Evolutionary conservation across 2,113 vertebrate genomes (phyloP).

Genomic region (Lagenorhynchus albirostris): DNA sequence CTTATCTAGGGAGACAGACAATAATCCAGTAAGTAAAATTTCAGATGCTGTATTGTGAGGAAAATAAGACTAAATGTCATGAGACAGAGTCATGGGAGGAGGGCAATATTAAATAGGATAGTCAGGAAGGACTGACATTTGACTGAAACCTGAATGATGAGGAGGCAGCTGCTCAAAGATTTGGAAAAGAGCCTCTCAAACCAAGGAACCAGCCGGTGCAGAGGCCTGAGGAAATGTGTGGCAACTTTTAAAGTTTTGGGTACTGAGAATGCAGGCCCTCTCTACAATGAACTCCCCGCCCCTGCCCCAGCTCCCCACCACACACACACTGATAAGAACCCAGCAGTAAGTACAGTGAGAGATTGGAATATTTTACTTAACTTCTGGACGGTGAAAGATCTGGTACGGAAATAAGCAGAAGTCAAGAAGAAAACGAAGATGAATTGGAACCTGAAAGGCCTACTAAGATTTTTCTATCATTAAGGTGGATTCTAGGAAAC

Average conservation of each 20-base stretch:
- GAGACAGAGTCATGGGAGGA: neutral
- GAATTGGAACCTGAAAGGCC: neutral
- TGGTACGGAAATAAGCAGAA: neutral
- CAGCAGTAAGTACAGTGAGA: neutral
- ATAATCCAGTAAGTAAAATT: neutral
- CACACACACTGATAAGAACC: neutral
- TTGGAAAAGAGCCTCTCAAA: neutral
- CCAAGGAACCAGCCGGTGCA: neutral
- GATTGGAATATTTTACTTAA: neutral
- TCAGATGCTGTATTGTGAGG: neutral
- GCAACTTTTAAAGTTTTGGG: neutral
- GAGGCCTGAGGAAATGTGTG: neutral
- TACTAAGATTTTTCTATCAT: neutral
- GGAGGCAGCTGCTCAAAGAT: neutral
- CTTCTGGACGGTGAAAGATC: neutral
- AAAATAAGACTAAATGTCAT: neutral
- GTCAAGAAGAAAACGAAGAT: neutral
- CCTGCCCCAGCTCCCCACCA: no score
- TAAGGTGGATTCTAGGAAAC: slow-evolving; percentile 25
- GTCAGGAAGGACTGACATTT: neutral
- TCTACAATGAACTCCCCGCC: neutral
- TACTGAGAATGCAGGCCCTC: neutral
- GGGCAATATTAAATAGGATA: neutral
- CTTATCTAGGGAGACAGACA: neutral
- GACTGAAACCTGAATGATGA: neutral